Base-by-base conservation (phyloP, 2,888 invertebrate species). In the Chaetogeoica ovagalla region DNA sequence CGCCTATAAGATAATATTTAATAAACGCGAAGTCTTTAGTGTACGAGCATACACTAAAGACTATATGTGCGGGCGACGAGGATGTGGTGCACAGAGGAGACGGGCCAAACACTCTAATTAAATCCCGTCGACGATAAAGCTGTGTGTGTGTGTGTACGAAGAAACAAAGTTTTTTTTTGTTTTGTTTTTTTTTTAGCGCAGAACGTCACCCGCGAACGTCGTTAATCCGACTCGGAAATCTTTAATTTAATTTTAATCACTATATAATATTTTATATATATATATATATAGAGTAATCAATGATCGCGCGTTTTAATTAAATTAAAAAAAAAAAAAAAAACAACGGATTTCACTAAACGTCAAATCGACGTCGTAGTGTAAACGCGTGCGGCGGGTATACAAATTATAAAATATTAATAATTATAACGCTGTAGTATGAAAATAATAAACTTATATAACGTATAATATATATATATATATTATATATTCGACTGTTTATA, bases 41-140 rank as follows among this genome's bases (percentile, higher is more conserved):
- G 9, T 43, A 71, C 19, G 17, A 71, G 11, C 7, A 30, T 37
- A 68, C 19, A 43, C 43, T 43, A 43, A 7, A 39, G 7, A 6
- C n/a, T n/a, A n/a, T n/a, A n/a, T n/a, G n/a, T 30, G 30, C 30
- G 2, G 30, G 30, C 30, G 30, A 52, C 68, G 23, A 19, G 17
- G 21, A 66, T 43, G 66, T 43, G 21, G n/a, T n/a, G n/a, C n/a
- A n/a, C 39, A 39, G 48, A 48, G 48, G 59, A 6, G 21, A n/a
- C 30, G 30, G 30, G 30, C 4, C 30, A 30, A 4, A 30, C 30
- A 30, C 30, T 30, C 30, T 73, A 73, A 73, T 73, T 73, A 63
- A 63, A 73, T 73, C 37, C 52, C n/a, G 73, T n/a, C 30, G 48
- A 30, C 15, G 30, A 73, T 62, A 73, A 63, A 73, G 52, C 23